Evolutionary conservation across 2,113 vertebrate genomes (phyloP).

Genomic region (Mesocricetus auratus): DNA sequence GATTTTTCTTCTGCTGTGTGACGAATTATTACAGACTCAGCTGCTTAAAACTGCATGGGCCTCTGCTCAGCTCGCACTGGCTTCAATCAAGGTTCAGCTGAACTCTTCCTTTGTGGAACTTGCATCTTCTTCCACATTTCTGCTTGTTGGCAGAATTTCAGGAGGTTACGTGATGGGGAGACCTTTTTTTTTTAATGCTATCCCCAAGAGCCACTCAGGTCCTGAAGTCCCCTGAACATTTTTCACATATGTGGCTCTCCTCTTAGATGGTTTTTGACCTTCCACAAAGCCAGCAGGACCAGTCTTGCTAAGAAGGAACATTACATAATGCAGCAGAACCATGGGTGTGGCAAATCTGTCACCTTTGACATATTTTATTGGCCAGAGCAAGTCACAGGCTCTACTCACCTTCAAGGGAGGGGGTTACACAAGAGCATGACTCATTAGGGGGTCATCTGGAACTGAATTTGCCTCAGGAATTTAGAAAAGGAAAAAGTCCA

Average conservation of each 20-base stretch:
- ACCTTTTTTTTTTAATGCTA: not conserved
- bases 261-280: not conserved
- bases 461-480: not conserved
- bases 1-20: not conserved
- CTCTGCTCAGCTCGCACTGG: not conserved
- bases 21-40: not conserved
- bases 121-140: not conserved
- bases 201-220: not conserved
- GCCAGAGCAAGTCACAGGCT: conserved; percentile 25
- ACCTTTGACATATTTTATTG: conserved; percentile 30
- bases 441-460: conserved; percentile 4
- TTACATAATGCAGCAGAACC: not conserved
- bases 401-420: not conserved
- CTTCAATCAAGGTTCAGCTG: not conserved
- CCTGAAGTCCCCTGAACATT: not conserved
- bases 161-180: not conserved
- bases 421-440: conserved; percentile 28
- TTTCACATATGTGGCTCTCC: not conserved
- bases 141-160: not conserved
- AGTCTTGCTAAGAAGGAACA: not conserved
- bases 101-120: not conserved
- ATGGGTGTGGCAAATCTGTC: not conserved
- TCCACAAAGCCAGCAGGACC: not conserved
- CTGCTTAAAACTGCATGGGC: not conserved
- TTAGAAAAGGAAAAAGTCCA: not conserved